A percentile compares a stretch with the other conserved stretches of the same genome.
phyloP scores from a whole-genome alignment of 2,888 invertebrate species.

The Euclidia mi region DNA sequence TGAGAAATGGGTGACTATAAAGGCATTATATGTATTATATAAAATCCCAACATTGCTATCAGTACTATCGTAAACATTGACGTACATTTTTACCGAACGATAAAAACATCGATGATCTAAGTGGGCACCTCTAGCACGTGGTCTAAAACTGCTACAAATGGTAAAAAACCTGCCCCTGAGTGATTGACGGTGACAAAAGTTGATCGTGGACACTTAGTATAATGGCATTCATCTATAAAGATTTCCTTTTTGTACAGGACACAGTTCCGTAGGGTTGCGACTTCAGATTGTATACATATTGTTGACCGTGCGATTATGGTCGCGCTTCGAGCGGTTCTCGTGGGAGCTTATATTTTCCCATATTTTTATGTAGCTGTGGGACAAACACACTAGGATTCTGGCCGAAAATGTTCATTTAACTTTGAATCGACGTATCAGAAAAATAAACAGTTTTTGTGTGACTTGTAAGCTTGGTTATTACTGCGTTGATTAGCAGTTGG shows the following conservation, averaged over 20 bases:
- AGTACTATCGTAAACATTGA: no score
- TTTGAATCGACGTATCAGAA: slow-evolving; percentile 12
- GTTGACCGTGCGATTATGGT: slow-evolving; percentile 54
- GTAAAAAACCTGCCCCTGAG: no score
- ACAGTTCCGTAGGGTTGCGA: slow-evolving; percentile 35
- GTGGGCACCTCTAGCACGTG: no score
- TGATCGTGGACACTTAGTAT: not conserved
- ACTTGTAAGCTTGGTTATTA: no score
- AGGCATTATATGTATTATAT: no score
- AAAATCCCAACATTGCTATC: no score
- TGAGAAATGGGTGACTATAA: no score
- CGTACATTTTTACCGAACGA: no score
- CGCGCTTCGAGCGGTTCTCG: slow-evolving; percentile 44
- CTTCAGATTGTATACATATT: slow-evolving; percentile 48
- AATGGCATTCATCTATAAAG: slow-evolving; percentile 11
- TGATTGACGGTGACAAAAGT: no score
- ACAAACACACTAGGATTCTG: slow-evolving; percentile 49
- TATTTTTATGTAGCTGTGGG: slow-evolving; percentile 50
- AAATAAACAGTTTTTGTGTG: slow-evolving; percentile 3
- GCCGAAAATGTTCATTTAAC: slow-evolving; percentile 34
- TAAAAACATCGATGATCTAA: no score
- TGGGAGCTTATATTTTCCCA: slow-evolving; percentile 55
- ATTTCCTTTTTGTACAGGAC: slow-evolving; percentile 42
- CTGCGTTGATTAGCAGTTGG: no score
- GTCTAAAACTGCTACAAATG: no score